Evolutionary conservation across 2,888 invertebrate species (phyloP), one percentile per base, ranked within the genome.

Genomic region (Acleris literana): DNA sequence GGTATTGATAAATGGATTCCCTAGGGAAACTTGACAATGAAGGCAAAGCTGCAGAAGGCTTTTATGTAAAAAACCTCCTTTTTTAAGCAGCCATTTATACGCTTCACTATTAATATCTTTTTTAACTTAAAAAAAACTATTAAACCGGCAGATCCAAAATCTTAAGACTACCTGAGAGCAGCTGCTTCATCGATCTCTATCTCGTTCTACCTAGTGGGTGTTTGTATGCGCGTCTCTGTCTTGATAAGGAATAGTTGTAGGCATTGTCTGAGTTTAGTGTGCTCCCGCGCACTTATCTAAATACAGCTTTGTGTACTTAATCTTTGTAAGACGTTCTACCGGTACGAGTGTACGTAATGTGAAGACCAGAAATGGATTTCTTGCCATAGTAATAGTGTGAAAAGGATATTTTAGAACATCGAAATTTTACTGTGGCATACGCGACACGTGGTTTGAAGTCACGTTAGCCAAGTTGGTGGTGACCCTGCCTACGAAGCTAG

Each of bases 81-180:
- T 59, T 65, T 61, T 61, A 18, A 56, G 20, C 6, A 44, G 20
- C 25, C 60, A 49, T 66, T 66, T 66, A 46, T 66, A 57, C 39
- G 25, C 56, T 61, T 61, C 65, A 39, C 52, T 66, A 66, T 62
- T 66, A 66, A 62, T 57, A 57, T 57, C 57, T 62, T 57, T 66
- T 66, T 53, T n/a, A 16, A 13, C n/a, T 57, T 76, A 80, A 79
- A 80, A 79, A 80, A 81, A 71, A 67, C 66, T 66, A 73, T 72
- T 70, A 80, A 83, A 79, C 79, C 79, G 79, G 74, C 77, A 81
- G 82, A 79, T 81, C 84, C 83, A 76, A 82, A 83, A 80, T 66
- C 66, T 76, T 74, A 80, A 78, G 73, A 78, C 88, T 92, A 91
- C 90, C 91, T 91, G 77, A 76, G 75, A 79, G 83, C 92, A 90